Percentiles rank a stretch among this genome's conserved stretches.
phyloP scores from a whole-genome alignment of 2,113 vertebrate genomes.

The Melierax canorus region DNA sequence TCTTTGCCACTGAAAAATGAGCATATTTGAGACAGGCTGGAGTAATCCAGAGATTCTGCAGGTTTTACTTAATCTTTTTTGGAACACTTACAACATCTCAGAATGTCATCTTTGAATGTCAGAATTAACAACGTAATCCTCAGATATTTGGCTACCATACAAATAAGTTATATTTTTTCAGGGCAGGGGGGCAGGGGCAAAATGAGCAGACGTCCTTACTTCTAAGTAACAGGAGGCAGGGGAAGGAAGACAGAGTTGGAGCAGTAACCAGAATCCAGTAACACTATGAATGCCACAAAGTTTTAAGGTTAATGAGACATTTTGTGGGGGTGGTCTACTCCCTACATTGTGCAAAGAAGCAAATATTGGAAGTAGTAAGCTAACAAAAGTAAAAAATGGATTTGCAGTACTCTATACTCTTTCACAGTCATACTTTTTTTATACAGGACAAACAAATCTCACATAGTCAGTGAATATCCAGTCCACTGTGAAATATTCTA shows the following conservation, averaged over 20 bases:
- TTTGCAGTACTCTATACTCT: neutral
- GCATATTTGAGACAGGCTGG: constrained; percentile 8
- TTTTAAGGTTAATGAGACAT: neutral
- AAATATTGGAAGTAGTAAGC: neutral
- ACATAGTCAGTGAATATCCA: neutral
- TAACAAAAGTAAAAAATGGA: neutral
- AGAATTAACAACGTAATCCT: constrained; percentile 61
- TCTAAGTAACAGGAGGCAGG: neutral
- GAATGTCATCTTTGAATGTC: constrained; percentile 41
- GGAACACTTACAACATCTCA: constrained; percentile 19
- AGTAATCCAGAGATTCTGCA: neutral
- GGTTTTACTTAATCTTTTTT: constrained; percentile 42
- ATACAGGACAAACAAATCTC: neutral
- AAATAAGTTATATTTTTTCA: neutral
- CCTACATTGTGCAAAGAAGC: neutral
- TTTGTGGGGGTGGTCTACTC: neutral
- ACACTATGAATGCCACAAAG: neutral
- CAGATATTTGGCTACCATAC: constrained; percentile 34
- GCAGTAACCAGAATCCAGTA: neutral
- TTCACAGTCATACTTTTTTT: neutral
- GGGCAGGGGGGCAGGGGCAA: neutral
- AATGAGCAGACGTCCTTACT: neutral
- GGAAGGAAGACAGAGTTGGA: neutral
- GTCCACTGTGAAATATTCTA: neutral
- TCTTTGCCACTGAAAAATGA: constrained; percentile 18